Conservation (phyloP, 37 sponge, comb jelly and placozoan genomes). For the Agelas oroides region DNA sequence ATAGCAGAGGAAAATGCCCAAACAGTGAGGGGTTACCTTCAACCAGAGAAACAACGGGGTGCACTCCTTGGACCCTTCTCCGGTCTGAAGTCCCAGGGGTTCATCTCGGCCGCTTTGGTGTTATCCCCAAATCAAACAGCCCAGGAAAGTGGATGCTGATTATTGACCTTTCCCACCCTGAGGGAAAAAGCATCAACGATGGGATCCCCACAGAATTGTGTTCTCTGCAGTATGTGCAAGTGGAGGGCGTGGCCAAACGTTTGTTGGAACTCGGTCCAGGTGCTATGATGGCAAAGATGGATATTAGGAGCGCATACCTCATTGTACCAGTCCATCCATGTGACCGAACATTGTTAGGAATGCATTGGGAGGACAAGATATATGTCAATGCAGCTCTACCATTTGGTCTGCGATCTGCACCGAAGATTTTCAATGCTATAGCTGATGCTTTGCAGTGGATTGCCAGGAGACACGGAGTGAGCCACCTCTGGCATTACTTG, state of each 20-base stretch:
- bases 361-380: neutral
- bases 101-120: neutral
- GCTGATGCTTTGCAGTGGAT: neutral
- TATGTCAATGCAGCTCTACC: neutral
- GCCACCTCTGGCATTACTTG: neutral
- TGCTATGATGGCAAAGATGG: neutral
- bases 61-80: too few species aligned
- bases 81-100: too few species aligned
- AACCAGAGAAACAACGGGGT: too few species aligned
- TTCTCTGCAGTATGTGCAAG: neutral
- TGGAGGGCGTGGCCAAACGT: neutral
- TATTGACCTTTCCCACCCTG: neutral
- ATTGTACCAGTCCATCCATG: neutral
- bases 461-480: neutral
- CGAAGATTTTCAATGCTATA: constrained; percentile 5
- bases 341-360: neutral
- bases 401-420: constrained; percentile 7
- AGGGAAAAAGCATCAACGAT: neutral
- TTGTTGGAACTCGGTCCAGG: neutral
- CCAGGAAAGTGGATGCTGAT: neutral
- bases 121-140: neutral
- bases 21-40: too few species aligned
- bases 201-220: neutral
- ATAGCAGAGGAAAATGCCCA: too few species aligned
- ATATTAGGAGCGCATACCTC: neutral